Conservation (phyloP, 2,797 vertebrate species). For the Potorous gilbertii region DNA sequence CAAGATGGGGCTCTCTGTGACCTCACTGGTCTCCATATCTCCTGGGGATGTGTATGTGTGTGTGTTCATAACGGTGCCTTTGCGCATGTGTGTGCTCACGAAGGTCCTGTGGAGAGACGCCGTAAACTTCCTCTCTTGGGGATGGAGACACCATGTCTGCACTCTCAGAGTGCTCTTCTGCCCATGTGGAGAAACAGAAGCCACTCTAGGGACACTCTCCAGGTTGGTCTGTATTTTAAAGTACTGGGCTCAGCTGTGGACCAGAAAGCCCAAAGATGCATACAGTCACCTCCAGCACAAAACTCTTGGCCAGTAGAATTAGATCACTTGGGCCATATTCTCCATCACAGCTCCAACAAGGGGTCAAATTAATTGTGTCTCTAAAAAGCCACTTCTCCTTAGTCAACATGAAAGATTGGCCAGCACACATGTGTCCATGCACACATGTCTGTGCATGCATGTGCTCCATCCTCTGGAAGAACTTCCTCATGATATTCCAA, state of each 20-base stretch:
- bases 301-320: not conserved
- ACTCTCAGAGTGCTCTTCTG: not conserved
- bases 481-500: conserved; percentile 14
- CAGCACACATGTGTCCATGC: not conserved
- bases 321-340: not conserved
- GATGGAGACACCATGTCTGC: conserved; percentile 27
- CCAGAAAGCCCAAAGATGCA: conserved; percentile 13
- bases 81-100: not conserved
- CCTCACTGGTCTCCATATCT: not conserved
- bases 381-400: conserved; percentile 13
- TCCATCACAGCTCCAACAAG: not conserved
- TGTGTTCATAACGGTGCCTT: not conserved
- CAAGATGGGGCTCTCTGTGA: conserved; percentile 11
- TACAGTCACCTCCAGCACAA: too few relatives aligned
- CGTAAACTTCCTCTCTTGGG: not conserved
- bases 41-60: not conserved
- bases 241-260: conserved; percentile 12
- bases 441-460: conserved; percentile 10
- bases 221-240: conserved; percentile 15
- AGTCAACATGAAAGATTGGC: conserved; percentile 46
- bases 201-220: not conserved
- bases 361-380: not conserved
- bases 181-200: conserved; percentile 7
- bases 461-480: not conserved
- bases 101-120: too few relatives aligned